A percentile compares a stretch with the other conserved stretches of the same genome.
These are phyloP conservation scores for Parazoanthus atlanticus DNA, from an alignment of 92 coral and sea anemone genomes.

Conservation along the genomic window DNA sequence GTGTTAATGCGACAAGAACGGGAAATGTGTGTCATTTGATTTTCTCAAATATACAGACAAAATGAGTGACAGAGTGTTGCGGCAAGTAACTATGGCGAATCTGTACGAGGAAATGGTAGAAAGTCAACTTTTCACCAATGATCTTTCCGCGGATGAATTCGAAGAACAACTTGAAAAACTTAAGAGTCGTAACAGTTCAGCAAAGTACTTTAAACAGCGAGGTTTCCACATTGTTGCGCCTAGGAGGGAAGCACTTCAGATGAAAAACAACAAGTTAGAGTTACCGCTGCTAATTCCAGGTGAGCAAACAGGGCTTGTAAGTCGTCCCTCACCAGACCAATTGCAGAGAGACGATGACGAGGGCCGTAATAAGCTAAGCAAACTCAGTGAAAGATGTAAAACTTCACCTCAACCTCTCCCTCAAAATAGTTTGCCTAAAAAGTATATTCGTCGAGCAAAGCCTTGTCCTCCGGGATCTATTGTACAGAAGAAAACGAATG, in stretches of 20 bases:
- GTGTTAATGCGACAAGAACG: neutral
- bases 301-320: slow-evolving; percentile 28
- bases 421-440: slow-evolving; percentile 14
- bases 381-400: neutral
- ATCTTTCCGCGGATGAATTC: slow-evolving; percentile 49
- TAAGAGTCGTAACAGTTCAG: slow-evolving; percentile 17
- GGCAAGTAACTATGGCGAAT: neutral
- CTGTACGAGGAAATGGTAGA: neutral
- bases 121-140: neutral
- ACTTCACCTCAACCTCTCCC: neutral
- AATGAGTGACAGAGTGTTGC: neutral
- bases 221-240: neutral
- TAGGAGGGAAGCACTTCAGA: slow-evolving; percentile 36
- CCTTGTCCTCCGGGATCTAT: slow-evolving; percentile 40
- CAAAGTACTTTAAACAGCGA: neutral
- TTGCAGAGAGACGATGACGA: slow-evolving; percentile 5
- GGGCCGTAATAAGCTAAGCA: neutral
- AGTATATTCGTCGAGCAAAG: slow-evolving; percentile 9
- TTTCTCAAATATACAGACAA: neutral
- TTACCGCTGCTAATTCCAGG: slow-evolving; percentile 40
- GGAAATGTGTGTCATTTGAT: too few relatives aligned
- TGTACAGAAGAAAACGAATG: slow-evolving; percentile 8
- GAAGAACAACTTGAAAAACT: slow-evolving; percentile 50
- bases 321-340: slow-evolving; percentile 4
- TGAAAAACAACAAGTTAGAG: slow-evolving; percentile 40